These are phyloP conservation scores for Drosophila picticornis DNA, from an alignment of 2,888 invertebrate genomes.

Conservation along the genomic window DNA sequence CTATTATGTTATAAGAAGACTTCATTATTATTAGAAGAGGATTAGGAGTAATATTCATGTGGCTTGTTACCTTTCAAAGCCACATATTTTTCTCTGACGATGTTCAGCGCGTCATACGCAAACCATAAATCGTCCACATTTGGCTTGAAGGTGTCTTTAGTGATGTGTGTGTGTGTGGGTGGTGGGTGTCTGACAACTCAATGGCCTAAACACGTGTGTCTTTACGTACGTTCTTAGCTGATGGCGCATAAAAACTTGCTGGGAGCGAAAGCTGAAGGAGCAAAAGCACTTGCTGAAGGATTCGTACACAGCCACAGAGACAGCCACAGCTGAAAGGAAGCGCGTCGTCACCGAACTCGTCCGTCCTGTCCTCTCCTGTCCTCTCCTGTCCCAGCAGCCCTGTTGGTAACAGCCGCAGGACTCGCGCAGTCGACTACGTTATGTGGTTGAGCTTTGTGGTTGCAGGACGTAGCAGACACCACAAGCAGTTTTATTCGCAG, in stretches of 20 bases:
- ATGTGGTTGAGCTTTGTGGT: conserved; percentile 40
- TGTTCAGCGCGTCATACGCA: conserved; percentile 40
- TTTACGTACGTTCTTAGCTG: conserved; percentile 22
- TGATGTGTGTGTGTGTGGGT: conserved; percentile 15
- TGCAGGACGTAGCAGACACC: conserved; percentile 35
- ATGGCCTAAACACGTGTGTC: conserved; percentile 22
- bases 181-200: conserved; percentile 29
- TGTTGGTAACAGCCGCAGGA: conserved; percentile 8
- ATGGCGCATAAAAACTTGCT: conserved; percentile 51
- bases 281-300: conserved; percentile 10
- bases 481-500: conserved; percentile 68
- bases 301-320: conserved; percentile 11
- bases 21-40: not conserved
- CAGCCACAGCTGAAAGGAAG: not conserved
- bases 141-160: conserved; percentile 42
- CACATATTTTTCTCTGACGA: not conserved
- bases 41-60: not conserved
- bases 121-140: conserved; percentile 58
- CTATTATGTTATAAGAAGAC: not conserved
- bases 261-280: conserved; percentile 46
- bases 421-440: conserved; percentile 20
- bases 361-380: not conserved
- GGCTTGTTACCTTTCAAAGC: not conserved
- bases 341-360: not conserved
- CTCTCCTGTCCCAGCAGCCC: not conserved